Evolutionary conservation across 2,797 vertebrate species (phyloP), one percentile per base, ranked within the genome.

Genomic region (Myripristis murdjan): DNA sequence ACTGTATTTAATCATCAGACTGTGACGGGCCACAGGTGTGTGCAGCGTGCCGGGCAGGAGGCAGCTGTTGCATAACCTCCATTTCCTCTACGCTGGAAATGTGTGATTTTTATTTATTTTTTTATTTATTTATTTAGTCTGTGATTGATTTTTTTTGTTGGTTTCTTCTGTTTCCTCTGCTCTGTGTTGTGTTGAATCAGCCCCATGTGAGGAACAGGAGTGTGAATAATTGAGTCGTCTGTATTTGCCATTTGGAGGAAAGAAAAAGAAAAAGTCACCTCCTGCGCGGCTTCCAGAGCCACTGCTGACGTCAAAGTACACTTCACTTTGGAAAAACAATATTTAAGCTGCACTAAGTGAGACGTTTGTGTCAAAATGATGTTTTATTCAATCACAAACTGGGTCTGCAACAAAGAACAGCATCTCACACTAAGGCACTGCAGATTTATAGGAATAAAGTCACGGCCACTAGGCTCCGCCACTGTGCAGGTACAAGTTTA

Each of bases 21-120:
- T 10, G 22, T 23, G 6, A 1, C 47, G 28, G 62, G 47, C 39
- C 33, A 2, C 53, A 75, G 63, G 53, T 73, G 53, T 71, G 47
- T 31, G 0, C 0, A 22, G 31, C 39, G 14, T 4, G 4, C 41
- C 6, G 43, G 41, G 6, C 14, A 43, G 41, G 41, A 43, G 11
- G 35, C 15, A 43, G 14, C 16, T 43, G 4, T 16, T 26, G 49
- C 23, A 16, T 52, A 52, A 52, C 20, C 15, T 52, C 14, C 24
- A 26, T 52, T 24, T 23, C 18, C 14, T 52, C 23, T 5, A 51
- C 22, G 5, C 24, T 26, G 26, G 20, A 20, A 18, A 63, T 20
- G 9, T 35, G 16, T 56, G 49, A 26, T 14, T 20, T 51, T 35
- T 6, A 22, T n/a, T 24, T 24, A 24, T 24, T 24, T 24, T 24